Base-by-base conservation (phyloP, 2,888 invertebrate species). In the Tenthredo amoena region DNA sequence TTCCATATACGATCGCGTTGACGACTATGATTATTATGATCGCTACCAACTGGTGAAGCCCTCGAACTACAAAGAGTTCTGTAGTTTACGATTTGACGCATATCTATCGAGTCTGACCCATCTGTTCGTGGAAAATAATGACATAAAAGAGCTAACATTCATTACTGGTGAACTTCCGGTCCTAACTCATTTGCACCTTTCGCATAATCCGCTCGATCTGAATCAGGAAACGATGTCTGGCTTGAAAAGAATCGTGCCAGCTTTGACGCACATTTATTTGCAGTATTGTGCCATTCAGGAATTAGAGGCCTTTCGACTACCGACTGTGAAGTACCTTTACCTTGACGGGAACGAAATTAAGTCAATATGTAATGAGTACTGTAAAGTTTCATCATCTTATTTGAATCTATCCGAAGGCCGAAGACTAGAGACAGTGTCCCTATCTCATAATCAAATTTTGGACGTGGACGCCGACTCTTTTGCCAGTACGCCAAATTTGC, bases 171-270 rank as follows among this genome's bases (percentile, higher is more conserved):
- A 89, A 12, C 91, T 92, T 79, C 91, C 92, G 12, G 72, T 84
- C 31, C 82, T 92, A 18, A 90, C 89, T 2, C 90, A 91, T 85
- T 87, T 92, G 0, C 91, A 91, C 34, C 85, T 91, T 9, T 91
- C 91, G 2, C 90, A 91, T 86, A 91, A 92, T 83, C 87, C 85
- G 55, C 9, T 83, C 6, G 31, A 26, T 31, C 15, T 55, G 34
- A 81, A 91, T 5, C 87, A 88, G 4, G 88, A 88, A 0, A 88
- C 88, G n/a, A 87, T 86, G 43, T 89, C 90, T 55, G 47, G 77
- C 65, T 86, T 90, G 2, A 86, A 62, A 0, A 88, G 89, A 34
- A 50, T 90, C 10, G 91, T 91, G 0, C 55, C 79, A n/a, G 88
- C 89, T 37, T 84, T 92, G 76, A 88, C 88, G 9, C 90, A 91